phyloP scores from a whole-genome alignment of 2,888 invertebrate genomes.

The Alviniconcha strummeri region DNA sequence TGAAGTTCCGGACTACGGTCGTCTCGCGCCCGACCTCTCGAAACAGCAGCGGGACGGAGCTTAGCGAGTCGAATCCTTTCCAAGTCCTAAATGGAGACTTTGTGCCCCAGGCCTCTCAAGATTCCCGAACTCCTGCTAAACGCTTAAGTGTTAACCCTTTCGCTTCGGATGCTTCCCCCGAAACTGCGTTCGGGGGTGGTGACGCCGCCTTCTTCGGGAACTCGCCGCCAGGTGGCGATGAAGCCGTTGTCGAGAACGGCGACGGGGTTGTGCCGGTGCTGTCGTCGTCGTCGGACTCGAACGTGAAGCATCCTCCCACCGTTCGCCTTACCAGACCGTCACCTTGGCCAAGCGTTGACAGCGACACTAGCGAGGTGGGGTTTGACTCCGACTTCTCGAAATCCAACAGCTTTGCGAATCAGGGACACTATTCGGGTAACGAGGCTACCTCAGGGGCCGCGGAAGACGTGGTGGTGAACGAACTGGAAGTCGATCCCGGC shows the following conservation, averaged over 20 bases:
- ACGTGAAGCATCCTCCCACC: background rate
- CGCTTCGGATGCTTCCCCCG: background rate
- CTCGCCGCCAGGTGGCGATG: too few relatives aligned
- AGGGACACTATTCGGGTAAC: background rate
- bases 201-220: too few relatives aligned
- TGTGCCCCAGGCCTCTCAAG: too few relatives aligned
- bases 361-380: background rate
- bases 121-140: background rate
- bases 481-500: background rate
- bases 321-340: slow-evolving; percentile 4
- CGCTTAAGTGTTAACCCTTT: background rate
- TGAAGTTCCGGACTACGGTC: slow-evolving; percentile 45
- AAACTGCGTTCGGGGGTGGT: too few relatives aligned
- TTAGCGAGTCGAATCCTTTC: background rate
- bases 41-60: slow-evolving; percentile 12
- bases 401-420: too few relatives aligned
- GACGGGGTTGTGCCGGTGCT: too few relatives aligned
- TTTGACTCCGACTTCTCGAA: background rate
- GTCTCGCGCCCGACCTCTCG: slow-evolving; percentile 45
- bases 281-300: too few relatives aligned
- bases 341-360: background rate
- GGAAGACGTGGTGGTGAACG: background rate
- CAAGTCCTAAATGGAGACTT: background rate
- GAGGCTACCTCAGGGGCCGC: background rate
- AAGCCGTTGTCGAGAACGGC: too few relatives aligned